Conservation (phyloP, 2,113 vertebrate species). For the Nerophis lumbriciformis region DNA sequence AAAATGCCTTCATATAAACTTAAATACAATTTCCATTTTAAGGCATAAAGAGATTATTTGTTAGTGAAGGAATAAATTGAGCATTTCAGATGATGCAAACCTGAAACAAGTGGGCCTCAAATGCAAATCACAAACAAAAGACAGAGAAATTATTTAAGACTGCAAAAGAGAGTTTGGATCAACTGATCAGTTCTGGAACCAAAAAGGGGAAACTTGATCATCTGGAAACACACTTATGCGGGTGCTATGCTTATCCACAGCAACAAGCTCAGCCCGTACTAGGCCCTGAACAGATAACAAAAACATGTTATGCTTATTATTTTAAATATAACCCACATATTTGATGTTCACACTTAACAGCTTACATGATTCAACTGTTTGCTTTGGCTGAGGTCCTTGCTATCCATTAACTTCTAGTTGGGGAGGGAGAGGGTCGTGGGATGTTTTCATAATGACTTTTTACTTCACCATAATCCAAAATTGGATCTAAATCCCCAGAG, state of each 20-base stretch:
- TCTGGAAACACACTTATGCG: conserved; percentile 21
- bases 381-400: conserved; percentile 47
- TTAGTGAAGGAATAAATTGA: conserved; percentile 19
- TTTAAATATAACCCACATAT: conserved; percentile 65
- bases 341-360: conserved; percentile 63
- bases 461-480: conserved; percentile 66
- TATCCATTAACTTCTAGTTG: conserved; percentile 44
- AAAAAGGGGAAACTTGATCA: conserved; percentile 39
- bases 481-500: conserved; percentile 69
- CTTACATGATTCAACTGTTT: conserved; percentile 53
- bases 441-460: conserved; percentile 68
- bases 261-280: conserved; percentile 47
- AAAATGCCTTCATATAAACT: conserved; percentile 60
- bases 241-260: conserved; percentile 39
- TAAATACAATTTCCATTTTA: conserved; percentile 54
- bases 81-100: conserved; percentile 25
- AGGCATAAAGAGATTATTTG: conserved; percentile 46
- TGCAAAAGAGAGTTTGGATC: conserved; percentile 19
- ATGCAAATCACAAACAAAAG: conserved; percentile 24
- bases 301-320: conserved; percentile 65
- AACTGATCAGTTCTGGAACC: conserved; percentile 38
- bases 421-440: conserved; percentile 21
- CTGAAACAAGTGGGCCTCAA: conserved; percentile 22
- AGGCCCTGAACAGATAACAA: conserved; percentile 55
- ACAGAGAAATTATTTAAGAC: conserved; percentile 11